A percentile compares a stretch with the other conserved stretches of the same genome.
These are phyloP conservation scores for Argynnis bischoffii DNA, from an alignment of 2,888 invertebrate species.

Conservation along the genomic window DNA sequence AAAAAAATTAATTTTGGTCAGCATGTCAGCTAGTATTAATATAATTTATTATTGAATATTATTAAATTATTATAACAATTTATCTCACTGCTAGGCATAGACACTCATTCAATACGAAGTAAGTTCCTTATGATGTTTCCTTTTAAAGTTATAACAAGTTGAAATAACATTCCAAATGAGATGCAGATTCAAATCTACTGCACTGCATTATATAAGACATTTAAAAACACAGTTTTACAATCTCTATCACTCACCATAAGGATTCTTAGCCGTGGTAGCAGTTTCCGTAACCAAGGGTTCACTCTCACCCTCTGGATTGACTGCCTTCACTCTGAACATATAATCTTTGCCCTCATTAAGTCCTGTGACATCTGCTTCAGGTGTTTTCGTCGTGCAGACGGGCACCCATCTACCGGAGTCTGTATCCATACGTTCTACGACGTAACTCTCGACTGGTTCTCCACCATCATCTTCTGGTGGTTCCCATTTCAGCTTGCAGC, in stretches of 20 bases:
- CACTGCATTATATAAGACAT: too few species aligned
- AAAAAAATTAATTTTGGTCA: too few species aligned
- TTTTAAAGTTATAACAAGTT: too few species aligned
- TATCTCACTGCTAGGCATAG: too few species aligned
- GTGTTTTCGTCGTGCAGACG: constrained; percentile 86
- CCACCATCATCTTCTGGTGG: constrained; percentile 98
- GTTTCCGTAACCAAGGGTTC: constrained; percentile 96
- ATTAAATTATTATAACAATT: too few species aligned
- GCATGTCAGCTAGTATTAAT: too few species aligned
- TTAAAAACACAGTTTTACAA: too few species aligned
- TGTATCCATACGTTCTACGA: constrained; percentile 97
- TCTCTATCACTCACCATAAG: constrained; percentile 85
- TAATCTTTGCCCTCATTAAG: constrained; percentile 99
- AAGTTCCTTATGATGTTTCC: too few species aligned
- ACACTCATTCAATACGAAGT: too few species aligned
- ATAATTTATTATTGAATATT: too few species aligned
- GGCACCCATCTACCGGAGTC: constrained; percentile 97
- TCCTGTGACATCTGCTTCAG: constrained; percentile 93
- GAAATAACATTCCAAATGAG: too few species aligned
- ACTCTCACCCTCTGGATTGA: constrained; percentile 97
- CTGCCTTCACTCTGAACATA: constrained; percentile 98
- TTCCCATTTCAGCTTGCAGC: constrained; percentile 97
- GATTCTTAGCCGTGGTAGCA: constrained; percentile 98
- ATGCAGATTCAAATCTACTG: too few species aligned
- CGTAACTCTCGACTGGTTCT: constrained; percentile 95